phyloP scores from a whole-genome alignment of 1,140 invertebrate species.

The Mesaphorura yosii region DNA sequence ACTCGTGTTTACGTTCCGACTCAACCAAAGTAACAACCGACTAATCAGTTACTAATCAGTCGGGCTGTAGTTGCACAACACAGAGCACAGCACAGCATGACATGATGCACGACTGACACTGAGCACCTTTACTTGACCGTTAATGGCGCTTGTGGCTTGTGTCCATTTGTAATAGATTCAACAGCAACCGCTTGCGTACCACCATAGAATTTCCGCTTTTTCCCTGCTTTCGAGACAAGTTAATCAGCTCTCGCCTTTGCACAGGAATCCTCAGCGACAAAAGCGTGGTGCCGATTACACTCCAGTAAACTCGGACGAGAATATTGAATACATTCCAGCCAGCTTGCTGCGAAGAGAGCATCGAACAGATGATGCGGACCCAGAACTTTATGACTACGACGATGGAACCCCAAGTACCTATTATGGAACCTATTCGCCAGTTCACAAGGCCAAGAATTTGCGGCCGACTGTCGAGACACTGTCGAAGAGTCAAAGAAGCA shows the following conservation, averaged over 20 bases:
- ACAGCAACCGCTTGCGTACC: neutral
- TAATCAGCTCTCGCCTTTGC: too few species aligned
- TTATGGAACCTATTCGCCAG: constrained; percentile 1
- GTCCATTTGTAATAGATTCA: neutral
- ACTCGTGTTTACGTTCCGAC: constrained; percentile 26
- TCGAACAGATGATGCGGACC: constrained; percentile 4
- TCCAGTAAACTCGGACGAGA: neutral
- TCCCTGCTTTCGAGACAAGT: too few species aligned
- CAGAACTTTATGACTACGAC: constrained; percentile 1
- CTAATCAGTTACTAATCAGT: too few species aligned
- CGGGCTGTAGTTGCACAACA: too few species aligned
- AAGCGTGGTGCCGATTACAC: neutral
- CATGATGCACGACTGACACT: too few species aligned
- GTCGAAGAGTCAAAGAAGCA: neutral
- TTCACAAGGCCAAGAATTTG: neutral
- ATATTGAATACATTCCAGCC: constrained; percentile 12
- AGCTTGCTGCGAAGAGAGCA: constrained; percentile 8
- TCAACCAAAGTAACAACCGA: constrained; percentile 8
- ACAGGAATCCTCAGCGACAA: neutral
- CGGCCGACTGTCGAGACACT: too few species aligned
- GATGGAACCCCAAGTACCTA: neutral
- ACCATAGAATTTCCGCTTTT: too few species aligned
- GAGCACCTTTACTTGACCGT: too few species aligned
- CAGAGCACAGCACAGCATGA: too few species aligned
- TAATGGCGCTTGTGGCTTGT: too few species aligned